These are phyloP conservation scores for Oeneis ivallda DNA, from an alignment of 2,888 invertebrate species.

Conservation along the genomic window DNA sequence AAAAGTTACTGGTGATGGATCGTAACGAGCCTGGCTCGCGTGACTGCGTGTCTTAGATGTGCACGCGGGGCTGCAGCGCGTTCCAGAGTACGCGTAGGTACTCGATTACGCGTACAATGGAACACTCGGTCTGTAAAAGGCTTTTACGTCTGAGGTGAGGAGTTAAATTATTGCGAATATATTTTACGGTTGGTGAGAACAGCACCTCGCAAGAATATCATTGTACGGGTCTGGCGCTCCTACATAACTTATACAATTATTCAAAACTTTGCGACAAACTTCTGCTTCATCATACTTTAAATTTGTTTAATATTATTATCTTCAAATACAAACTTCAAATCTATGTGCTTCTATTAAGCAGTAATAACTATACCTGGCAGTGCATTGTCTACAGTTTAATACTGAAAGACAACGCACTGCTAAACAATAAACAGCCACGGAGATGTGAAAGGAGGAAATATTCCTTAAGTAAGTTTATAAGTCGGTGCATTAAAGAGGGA, in stretches of 20 bases:
- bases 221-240: background rate
- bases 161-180: conserved; percentile 59
- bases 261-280: conserved; percentile 7
- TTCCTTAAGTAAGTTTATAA: too few relatives aligned
- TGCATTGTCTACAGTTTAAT: too few relatives aligned
- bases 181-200: conserved; percentile 50
- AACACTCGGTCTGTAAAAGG: too few relatives aligned
- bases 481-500: too few relatives aligned
- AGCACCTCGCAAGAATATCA: conserved; percentile 43
- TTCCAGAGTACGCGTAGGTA: conserved; percentile 49
- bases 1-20: too few relatives aligned
- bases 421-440: too few relatives aligned
- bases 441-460: too few relatives aligned
- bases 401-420: too few relatives aligned
- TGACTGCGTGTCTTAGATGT: too few relatives aligned
- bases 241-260: conserved; percentile 10
- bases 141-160: background rate
- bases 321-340: background rate
- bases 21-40: too few relatives aligned
- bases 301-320: background rate
- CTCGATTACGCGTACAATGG: conserved; percentile 43
- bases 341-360: too few relatives aligned
- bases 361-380: too few relatives aligned
- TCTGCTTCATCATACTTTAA: background rate
- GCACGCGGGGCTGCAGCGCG: conserved; percentile 46